Evolutionary conservation across 2,113 vertebrate species (phyloP).

Genomic region (Astatoreochromis straeleni): DNA sequence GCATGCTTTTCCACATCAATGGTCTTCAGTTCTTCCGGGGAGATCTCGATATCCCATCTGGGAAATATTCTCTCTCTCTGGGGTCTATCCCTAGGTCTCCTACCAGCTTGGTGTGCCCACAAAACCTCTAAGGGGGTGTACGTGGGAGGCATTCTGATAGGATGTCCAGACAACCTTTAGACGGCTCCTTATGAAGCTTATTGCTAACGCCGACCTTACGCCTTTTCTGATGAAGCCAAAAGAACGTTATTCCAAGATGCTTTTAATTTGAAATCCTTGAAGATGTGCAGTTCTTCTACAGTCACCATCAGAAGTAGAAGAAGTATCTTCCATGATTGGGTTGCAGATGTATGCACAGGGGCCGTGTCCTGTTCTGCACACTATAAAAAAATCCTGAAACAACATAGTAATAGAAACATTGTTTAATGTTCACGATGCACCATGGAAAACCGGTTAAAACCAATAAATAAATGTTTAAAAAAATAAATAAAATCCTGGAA

Average conservation of each 20-base stretch:
- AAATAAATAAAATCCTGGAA: neutral
- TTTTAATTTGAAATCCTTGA: neutral
- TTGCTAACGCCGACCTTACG: accelerated
- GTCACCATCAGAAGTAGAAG: neutral
- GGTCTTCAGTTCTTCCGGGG: neutral
- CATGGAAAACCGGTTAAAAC: accelerated
- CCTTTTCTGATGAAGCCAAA: neutral
- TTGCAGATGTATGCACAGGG: too few species aligned
- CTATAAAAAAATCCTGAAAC: neutral
- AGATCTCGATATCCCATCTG: neutral
- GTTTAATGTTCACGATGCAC: neutral
- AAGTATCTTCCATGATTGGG: neutral
- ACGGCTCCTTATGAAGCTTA: neutral
- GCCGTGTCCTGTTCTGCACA: neutral
- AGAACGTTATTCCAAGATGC: neutral
- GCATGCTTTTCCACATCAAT: neutral
- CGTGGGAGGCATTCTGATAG: accelerated
- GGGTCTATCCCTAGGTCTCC: neutral
- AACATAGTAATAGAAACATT: neutral
- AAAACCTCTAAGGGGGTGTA: neutral
- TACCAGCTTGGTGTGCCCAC: neutral
- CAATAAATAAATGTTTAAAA: neutral
- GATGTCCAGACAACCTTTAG: neutral
- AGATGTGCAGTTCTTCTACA: accelerated
- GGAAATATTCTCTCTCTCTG: neutral